Evolutionary conservation across 2,888 invertebrate species (phyloP), one percentile per base, ranked within the genome.

Genomic region (Stenichneumon culpator): DNA sequence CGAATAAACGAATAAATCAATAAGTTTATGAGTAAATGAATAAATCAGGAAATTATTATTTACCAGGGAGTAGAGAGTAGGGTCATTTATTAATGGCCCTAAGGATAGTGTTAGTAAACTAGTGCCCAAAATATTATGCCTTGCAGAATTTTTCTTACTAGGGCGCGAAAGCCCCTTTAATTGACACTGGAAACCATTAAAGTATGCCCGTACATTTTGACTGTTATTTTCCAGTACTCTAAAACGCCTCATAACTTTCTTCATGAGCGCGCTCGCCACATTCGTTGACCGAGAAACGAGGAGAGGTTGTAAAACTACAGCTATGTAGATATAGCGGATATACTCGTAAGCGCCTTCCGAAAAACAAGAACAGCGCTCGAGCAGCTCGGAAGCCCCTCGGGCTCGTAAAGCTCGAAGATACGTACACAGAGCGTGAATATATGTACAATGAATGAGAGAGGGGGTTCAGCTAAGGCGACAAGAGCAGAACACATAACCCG

Each of bases 331-430:
- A 3, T 25, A 57, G 4, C 25, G 57, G 25, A 19, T 47, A 50
- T n/a, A 47, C 50, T 52, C 70, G 70, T 32, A 54, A 54, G 54
- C 70, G 14, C 36, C 32, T 52, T 72, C n/a, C 19, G 54, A 52
- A 19, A 28, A 54, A 36, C 22, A 19, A 57, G 44, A 16, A 60
- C 57, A 11, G 25, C 47, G n/a, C 28, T 54, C 19, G 11, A 25
- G 57, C 57, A 57, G 57, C 22, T 57, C 57, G 57, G 25, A 57
- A 57, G 32, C 57, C 77, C 63, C 32, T 65, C 32, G 14, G 74
- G 67, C 68, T 81, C 84, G 74, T 81, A 68, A 84, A 84, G 60
- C 73, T 78, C 73, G 74, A 84, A 84, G 81, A 81, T 81, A 78
- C 79, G 44, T 73, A 74, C 78, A 74, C 57, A 25, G 52, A 52